Conservation (phyloP, 2,113 vertebrate species). For the Nesogale talazaci region DNA sequence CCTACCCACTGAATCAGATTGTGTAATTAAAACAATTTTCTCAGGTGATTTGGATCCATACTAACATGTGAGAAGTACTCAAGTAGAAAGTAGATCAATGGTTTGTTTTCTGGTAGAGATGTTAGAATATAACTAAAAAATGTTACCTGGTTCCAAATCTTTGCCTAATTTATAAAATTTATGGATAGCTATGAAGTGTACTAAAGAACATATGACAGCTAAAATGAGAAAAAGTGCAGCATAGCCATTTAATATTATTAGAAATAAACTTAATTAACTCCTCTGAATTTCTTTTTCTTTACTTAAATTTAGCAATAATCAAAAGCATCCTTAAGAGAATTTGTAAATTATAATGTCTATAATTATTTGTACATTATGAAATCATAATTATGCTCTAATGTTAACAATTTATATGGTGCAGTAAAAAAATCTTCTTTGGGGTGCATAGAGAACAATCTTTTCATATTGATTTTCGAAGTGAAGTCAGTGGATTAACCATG, state of each 20-base stretch:
- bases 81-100: background rate
- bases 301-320: background rate
- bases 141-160: background rate
- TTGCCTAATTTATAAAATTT: background rate
- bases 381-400: background rate
- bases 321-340: background rate
- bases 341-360: conserved; percentile 5
- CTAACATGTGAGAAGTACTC: background rate
- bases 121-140: background rate
- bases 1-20: background rate
- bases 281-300: conserved; percentile 27
- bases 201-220: background rate
- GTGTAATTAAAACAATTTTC: background rate
- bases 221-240: background rate
- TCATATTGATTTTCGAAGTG: background rate
- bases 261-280: background rate
- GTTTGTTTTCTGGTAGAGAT: background rate
- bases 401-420: background rate
- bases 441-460: background rate
- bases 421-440: background rate
- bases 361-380: conserved; percentile 43
- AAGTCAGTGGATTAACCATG: background rate
- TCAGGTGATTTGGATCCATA: background rate
- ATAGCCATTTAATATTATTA: background rate
- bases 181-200: background rate